phyloP scores from a whole-genome alignment of 2,797 vertebrate species.

The Chelmon rostratus region DNA sequence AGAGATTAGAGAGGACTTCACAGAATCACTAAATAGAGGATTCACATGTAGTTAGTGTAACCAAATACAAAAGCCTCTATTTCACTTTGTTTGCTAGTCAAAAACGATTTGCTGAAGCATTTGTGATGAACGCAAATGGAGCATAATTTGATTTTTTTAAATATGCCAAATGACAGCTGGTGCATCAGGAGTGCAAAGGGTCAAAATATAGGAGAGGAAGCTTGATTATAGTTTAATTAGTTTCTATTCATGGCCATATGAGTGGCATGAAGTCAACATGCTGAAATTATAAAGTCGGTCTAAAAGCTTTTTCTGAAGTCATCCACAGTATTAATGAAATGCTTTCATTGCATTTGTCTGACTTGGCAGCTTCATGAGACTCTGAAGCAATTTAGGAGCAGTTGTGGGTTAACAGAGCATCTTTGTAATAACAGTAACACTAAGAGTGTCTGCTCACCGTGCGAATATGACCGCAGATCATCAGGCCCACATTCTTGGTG shows the following conservation, averaged over 20 bases:
- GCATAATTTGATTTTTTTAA: neutral
- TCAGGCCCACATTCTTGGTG: conserved; percentile 97
- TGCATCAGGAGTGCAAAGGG: neutral
- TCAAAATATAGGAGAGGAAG: neutral
- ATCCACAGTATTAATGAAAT: neutral
- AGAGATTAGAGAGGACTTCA: neutral
- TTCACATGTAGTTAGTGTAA: neutral
- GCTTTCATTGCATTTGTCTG: neutral
- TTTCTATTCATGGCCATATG: neutral
- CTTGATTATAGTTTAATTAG: neutral
- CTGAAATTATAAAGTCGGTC: neutral
- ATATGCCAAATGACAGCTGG: no score
- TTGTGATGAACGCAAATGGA: neutral
- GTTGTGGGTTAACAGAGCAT: neutral
- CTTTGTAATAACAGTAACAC: neutral
- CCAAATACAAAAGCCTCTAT: neutral
- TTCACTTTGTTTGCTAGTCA: neutral
- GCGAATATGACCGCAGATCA: conserved; percentile 96
- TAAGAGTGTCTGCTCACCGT: conserved; percentile 86
- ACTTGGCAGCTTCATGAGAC: neutral
- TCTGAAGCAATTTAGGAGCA: neutral
- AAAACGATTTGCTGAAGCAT: neutral
- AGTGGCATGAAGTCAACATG: neutral
- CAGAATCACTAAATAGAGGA: neutral
- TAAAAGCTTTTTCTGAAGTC: neutral